Evolutionary conservation across 2,113 vertebrate species (phyloP).

Genomic region (Butorides virescens): DNA sequence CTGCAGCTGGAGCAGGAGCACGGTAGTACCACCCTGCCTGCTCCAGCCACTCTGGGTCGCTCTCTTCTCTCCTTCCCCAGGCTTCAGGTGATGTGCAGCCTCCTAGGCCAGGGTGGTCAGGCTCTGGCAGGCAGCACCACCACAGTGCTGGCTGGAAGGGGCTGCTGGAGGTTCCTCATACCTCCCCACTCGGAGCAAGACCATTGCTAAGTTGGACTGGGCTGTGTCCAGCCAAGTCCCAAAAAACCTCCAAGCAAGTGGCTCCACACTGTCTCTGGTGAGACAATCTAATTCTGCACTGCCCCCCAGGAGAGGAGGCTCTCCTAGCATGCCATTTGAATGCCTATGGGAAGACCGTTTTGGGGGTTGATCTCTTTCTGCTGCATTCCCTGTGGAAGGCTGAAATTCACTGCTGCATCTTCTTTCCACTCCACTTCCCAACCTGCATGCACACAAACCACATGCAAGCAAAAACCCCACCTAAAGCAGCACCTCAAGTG

Average conservation of each 20-base stretch:
- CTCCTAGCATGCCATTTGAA: background rate
- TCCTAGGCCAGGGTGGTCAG: background rate
- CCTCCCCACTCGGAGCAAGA: accelerated
- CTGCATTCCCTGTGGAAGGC: background rate
- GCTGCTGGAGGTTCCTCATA: background rate
- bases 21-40: background rate
- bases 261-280: background rate
- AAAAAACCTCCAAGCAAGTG: background rate
- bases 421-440: background rate
- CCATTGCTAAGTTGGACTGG: background rate
- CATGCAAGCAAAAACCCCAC: background rate
- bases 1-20: background rate
- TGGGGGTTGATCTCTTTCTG: background rate
- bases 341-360: background rate
- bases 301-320: background rate
- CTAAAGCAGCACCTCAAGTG: background rate
- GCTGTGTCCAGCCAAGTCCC: background rate
- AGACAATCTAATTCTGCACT: background rate
- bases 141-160: background rate
- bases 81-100: background rate
- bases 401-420: background rate
- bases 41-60: background rate
- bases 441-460: background rate
- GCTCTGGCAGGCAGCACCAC: background rate
- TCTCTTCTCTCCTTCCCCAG: background rate